phyloP scores from a whole-genome alignment of 2,888 invertebrate species.

The Halocaridina rubra region DNA sequence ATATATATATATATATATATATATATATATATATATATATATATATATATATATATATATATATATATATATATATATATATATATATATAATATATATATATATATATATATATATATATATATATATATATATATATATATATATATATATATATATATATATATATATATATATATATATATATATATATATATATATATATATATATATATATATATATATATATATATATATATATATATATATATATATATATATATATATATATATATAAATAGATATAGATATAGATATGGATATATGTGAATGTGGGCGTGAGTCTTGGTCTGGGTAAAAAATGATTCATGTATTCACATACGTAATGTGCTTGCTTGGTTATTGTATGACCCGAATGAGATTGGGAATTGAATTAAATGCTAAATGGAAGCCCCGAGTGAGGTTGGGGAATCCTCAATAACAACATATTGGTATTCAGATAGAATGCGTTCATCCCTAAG shows the following conservation, averaged over 20 bases:
- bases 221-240: background rate
- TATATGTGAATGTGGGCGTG: background rate
- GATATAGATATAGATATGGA: background rate
- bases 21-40: background rate
- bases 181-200: background rate
- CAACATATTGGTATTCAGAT: too few relatives aligned
- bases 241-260: background rate
- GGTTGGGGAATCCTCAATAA: background rate
- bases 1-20: background rate
- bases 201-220: background rate
- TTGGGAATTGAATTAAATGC: too few relatives aligned
- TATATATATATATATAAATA: slow-evolving; percentile 11
- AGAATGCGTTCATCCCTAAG: too few relatives aligned
- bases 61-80: background rate
- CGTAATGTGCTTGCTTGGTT: too few relatives aligned
- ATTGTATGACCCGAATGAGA: too few relatives aligned
- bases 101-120: background rate
- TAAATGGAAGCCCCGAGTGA: too few relatives aligned
- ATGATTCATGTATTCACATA: too few relatives aligned
- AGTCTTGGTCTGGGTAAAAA: too few relatives aligned
- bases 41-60: slow-evolving; percentile 6
- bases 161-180: background rate
- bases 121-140: background rate
- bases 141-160: background rate
- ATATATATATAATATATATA: background rate